Percentiles rank a stretch among this genome's conserved stretches.
Conservation (phyloP, 2,888 invertebrate genomes). For the Spilarctia lutea region DNA sequence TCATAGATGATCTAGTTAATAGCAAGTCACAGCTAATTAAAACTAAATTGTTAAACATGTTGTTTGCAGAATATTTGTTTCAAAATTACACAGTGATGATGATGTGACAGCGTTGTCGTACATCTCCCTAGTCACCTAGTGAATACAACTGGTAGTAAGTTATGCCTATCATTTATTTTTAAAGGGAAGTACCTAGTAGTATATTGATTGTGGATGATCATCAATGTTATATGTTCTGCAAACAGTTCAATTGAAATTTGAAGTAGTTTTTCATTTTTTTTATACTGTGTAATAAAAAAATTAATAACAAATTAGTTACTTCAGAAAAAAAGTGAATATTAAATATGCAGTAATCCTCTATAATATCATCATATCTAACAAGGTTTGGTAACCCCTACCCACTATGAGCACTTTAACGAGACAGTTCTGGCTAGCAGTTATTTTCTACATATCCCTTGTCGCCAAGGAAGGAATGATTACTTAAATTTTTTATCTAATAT, state of each 20-base stretch:
- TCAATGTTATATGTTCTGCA: too few relatives aligned
- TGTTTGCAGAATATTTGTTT: not conserved
- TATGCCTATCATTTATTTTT: not conserved
- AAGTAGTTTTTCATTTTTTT: not conserved
- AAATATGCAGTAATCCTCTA: not conserved
- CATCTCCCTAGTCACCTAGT: too few relatives aligned
- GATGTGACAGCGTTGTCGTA: not conserved
- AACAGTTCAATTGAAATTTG: not conserved
- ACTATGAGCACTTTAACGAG: too few relatives aligned
- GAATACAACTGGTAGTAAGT: not conserved
- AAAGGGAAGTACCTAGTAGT: not conserved
- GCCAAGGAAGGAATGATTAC: too few relatives aligned
- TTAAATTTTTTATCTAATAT: not conserved
- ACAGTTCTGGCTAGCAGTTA: too few relatives aligned
- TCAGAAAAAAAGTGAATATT: not conserved
- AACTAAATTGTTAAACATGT: not conserved
- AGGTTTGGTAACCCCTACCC: too few relatives aligned
- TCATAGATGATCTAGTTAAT: too few relatives aligned
- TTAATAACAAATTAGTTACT: not conserved
- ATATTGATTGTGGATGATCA: not conserved
- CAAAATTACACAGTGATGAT: not conserved
- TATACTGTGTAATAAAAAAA: not conserved
- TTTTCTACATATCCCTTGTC: too few relatives aligned
- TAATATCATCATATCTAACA: not conserved
- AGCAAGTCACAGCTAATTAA: not conserved